Evolutionary conservation across 2,113 vertebrate species (phyloP).

Genomic region (Vulpes vulpes): DNA sequence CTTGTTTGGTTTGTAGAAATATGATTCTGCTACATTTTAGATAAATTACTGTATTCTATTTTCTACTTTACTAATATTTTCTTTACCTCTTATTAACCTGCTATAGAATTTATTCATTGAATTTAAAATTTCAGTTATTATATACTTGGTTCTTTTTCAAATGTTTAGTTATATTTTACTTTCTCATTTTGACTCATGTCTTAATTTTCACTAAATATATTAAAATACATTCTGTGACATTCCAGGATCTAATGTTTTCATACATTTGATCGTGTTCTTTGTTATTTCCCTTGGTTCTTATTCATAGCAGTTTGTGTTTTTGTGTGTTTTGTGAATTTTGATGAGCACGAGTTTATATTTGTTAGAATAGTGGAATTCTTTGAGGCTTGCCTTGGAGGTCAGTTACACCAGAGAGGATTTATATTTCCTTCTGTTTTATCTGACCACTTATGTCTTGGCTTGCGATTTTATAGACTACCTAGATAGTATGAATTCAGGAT

Average conservation of each 20-base stretch:
- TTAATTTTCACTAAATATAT: slow-evolving; percentile 45
- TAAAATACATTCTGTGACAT: neutral
- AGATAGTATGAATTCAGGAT: neutral
- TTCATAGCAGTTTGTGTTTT: neutral
- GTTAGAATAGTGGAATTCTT: neutral
- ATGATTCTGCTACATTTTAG: neutral
- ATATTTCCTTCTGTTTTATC: neutral
- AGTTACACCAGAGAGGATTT: neutral
- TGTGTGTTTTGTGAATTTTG: neutral
- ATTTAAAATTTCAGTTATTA: slow-evolving; percentile 25
- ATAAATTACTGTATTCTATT: neutral
- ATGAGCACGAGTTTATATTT: slow-evolving; percentile 22
- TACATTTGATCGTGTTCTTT: neutral
- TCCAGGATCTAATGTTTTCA: neutral
- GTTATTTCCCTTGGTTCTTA: neutral
- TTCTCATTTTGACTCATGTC: neutral
- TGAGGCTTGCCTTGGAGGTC: neutral
- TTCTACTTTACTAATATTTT: neutral
- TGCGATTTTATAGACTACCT: neutral
- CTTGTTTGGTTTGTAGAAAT: neutral
- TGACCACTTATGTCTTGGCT: neutral
- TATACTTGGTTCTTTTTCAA: slow-evolving; percentile 33
- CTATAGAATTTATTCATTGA: slow-evolving; percentile 34
- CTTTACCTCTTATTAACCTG: slow-evolving; percentile 18
- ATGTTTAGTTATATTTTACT: neutral